phyloP scores from a whole-genome alignment of 2,888 invertebrate species.

The Rhodophaea formosa region DNA sequence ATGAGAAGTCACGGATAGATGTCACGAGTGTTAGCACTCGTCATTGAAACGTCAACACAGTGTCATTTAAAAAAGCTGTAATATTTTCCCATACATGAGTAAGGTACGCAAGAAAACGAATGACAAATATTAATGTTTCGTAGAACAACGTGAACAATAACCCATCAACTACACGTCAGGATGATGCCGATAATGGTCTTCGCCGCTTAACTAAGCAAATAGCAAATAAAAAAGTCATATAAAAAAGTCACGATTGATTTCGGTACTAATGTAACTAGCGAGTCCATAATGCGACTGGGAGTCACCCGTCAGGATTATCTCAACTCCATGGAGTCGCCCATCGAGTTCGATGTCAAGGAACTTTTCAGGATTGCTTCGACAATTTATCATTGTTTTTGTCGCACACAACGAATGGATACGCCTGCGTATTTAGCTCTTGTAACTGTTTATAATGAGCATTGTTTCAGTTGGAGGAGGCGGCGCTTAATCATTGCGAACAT shows the following conservation, averaged over 20 bases:
- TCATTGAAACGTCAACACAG: background rate
- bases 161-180: background rate
- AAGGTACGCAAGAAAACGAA: background rate
- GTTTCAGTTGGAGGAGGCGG: constrained; percentile 30
- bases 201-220: background rate
- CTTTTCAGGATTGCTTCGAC: constrained; percentile 51
- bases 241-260: constrained; percentile 36
- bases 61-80: background rate
- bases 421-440: constrained; percentile 45
- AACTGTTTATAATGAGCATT: constrained; percentile 56
- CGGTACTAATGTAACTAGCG: constrained; percentile 40
- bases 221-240: constrained; percentile 17
- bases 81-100: background rate
- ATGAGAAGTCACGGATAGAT: too few relatives aligned
- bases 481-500: constrained; percentile 28
- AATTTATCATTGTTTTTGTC: constrained; percentile 73
- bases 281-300: constrained; percentile 41
- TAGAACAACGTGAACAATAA: constrained; percentile 4
- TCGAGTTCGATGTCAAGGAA: constrained; percentile 58
- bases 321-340: too few relatives aligned
- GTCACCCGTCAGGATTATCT: too few relatives aligned
- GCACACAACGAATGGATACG: constrained; percentile 46
- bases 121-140: constrained; percentile 10
- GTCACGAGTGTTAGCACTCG: background rate
- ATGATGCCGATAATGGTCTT: constrained; percentile 1